Conservation (phyloP, 2,888 invertebrate species). For the Ectobius pallidus region DNA sequence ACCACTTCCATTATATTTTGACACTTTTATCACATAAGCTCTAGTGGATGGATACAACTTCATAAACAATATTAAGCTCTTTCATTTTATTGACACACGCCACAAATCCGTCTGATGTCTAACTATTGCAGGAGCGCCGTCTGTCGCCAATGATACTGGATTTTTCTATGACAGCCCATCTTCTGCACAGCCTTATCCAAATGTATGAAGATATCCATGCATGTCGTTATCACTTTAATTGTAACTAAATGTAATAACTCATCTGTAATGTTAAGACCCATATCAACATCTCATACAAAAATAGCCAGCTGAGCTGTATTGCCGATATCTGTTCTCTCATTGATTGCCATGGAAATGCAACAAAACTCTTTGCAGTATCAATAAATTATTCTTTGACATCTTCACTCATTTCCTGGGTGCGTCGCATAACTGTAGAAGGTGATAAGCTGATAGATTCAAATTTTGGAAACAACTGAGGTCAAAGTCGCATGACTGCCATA, state of each 20-base stretch:
- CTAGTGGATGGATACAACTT: background rate
- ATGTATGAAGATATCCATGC: background rate
- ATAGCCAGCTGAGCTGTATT: background rate
- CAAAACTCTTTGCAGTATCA: background rate
- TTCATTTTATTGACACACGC: background rate
- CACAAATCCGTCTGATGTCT: background rate
- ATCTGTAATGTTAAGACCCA: background rate
- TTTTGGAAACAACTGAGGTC: constrained; percentile 1
- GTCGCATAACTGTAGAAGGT: background rate
- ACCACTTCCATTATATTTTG: constrained; percentile 1
- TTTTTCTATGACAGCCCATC: background rate
- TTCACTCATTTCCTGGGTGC: background rate
- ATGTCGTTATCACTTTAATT: background rate
- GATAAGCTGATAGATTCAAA: background rate
- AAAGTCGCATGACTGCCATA: too few relatives aligned
- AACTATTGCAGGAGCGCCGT: background rate
- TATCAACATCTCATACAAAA: background rate
- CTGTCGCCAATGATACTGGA: background rate
- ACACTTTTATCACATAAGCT: background rate
- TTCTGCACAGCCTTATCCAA: background rate
- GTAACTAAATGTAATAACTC: background rate
- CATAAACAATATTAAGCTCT: background rate
- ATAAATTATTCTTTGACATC: background rate
- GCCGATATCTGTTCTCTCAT: background rate
- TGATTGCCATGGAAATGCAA: too few relatives aligned